These are phyloP conservation scores for Dasyprocta punctata DNA, from an alignment of 2,113 vertebrate species.

Conservation along the genomic window DNA sequence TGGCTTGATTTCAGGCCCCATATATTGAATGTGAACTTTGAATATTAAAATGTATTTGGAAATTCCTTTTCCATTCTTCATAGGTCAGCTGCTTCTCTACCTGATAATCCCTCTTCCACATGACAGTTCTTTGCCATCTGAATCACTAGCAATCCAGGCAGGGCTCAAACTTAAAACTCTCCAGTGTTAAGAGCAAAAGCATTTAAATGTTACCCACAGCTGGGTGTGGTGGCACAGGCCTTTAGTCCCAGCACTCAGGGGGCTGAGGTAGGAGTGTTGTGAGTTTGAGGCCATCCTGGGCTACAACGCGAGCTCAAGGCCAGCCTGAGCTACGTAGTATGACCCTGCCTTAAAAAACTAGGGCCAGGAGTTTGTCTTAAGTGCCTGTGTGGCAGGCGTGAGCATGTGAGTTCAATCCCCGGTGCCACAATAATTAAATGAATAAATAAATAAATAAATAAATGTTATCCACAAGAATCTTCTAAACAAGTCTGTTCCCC, in stretches of 20 bases:
- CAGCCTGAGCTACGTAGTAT: too few relatives aligned
- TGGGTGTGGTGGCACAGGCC: too few relatives aligned
- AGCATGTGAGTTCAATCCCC: too few relatives aligned
- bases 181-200: not conserved
- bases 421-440: too few relatives aligned
- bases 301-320: too few relatives aligned
- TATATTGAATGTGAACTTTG: conserved; percentile 1
- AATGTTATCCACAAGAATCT: not conserved
- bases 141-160: not conserved
- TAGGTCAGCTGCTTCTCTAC: not conserved
- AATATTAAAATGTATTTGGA: not conserved
- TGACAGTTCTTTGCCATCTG: not conserved
- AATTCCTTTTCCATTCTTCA: not conserved
- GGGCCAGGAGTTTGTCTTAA: too few relatives aligned
- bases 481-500: not conserved
- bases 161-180: not conserved
- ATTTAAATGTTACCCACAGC: not conserved
- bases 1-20: not conserved
- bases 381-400: too few relatives aligned
- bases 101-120: not conserved
- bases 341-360: too few relatives aligned
- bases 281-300: too few relatives aligned
- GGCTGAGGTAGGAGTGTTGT: too few relatives aligned
- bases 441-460: too few relatives aligned
- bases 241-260: too few relatives aligned